Base-by-base conservation (phyloP, 1,140 invertebrate genomes). In the Brachionus rubens region DNA sequence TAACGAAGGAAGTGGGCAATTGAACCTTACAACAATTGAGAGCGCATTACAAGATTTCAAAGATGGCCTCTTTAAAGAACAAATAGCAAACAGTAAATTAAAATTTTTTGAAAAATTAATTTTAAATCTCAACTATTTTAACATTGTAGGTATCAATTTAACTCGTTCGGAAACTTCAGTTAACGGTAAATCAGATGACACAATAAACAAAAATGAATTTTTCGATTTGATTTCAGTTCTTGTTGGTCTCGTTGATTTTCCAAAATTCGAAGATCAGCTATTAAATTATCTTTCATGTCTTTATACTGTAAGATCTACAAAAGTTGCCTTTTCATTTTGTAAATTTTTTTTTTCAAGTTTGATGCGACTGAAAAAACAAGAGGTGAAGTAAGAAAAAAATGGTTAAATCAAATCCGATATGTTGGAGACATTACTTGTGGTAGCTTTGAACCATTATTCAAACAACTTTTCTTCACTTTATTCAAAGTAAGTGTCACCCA, bases 331-430 rank as follows among this genome's bases (percentile, higher is more conserved):
- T 36, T 16, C 16, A 2, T 59, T 59, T 16, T 36, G 33, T 12
- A 16, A 33, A 33, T 36, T 41, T 19, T 19, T 59, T 59, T 40
- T 36, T 28, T 79, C 19, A 78, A 85, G 84, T 77, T 81, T 33
- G 81, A 81, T 7, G 82, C 82, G 78, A 80, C 80, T 67, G 84
- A 85, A 54, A 78, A 81, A 54, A 81, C 83, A 26, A 77, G 84
- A 33, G 83, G 84, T 40, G 82, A 84, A 50, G 82, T 83, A 2
- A 80, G 84, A 46, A 84, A 85, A 79, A 84, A 83, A 75, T 85
- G 84, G 84, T 78, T 85, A 28, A 79, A 81, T 68, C 81, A 82
- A 54, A 81, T 85, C 6, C 78, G 82, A 5, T 78, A 76, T 33
- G 79, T 80, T 14, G 81, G 81, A 19, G 80, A 83, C 56, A 82